phyloP scores from a whole-genome alignment of 2,113 vertebrate genomes.

The Mandrillus leucophaeus region DNA sequence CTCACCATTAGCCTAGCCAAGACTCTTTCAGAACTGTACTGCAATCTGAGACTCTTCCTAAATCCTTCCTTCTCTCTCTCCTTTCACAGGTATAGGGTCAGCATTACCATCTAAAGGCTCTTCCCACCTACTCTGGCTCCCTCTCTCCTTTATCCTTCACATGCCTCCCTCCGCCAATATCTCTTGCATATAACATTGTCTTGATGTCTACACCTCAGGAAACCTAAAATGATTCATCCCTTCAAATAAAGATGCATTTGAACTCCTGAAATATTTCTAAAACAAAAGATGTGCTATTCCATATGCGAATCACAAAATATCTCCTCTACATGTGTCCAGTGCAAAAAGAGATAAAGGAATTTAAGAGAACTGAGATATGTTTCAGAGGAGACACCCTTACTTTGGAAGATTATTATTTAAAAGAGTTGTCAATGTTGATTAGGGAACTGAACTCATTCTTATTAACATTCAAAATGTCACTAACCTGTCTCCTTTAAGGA shows the following conservation, averaged over 20 bases:
- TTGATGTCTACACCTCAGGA: neutral
- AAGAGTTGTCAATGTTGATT: neutral
- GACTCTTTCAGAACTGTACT: neutral
- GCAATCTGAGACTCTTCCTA: neutral
- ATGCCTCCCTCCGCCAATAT: rapidly evolving
- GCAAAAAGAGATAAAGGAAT: neutral
- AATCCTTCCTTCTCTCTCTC: neutral
- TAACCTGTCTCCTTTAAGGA: neutral
- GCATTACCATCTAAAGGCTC: neutral
- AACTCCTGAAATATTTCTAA: neutral
- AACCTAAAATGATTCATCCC: neutral
- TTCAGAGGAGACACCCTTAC: neutral
- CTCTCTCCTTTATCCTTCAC: neutral
- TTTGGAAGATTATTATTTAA: neutral
- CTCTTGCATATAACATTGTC: neutral
- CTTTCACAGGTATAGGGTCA: neutral
- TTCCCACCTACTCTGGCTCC: neutral
- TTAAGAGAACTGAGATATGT: neutral
- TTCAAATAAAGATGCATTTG: neutral
- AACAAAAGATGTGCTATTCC: constrained; percentile 5
- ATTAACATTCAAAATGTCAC: neutral
- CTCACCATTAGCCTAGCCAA: neutral
- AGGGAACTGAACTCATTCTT: neutral
- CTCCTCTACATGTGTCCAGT: neutral
- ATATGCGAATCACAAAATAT: neutral